Evolutionary conservation across 2,113 vertebrate species (phyloP), one percentile per base, ranked within the genome.

Genomic region (Danionella cerebrum): DNA sequence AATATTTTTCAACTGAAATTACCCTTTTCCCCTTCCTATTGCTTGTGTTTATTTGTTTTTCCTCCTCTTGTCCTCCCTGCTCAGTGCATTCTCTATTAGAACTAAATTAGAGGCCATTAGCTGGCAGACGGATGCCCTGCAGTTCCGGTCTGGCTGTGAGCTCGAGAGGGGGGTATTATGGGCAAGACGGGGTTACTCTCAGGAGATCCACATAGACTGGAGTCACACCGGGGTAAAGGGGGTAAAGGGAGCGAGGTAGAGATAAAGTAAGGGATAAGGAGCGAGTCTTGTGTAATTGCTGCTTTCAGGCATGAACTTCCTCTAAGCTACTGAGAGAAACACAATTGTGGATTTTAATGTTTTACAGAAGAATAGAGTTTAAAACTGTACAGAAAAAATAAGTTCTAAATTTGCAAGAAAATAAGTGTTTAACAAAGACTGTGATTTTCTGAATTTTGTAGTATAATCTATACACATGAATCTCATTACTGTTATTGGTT

Each of bases 1-100:
- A 80, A 88, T 88, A 86, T 88, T 86, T 87, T 85, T 82, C 3
- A 44, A 75, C 75, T 75, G 53, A 87, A 90, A 86, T 87, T 82
- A 84, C 69, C 78, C 82, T 76, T 85, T 88, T 87, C 87, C 85
- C 60, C 81, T 88, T 87, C 83, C 84, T 84, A 83, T 85, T 77
- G 77, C 81, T 85, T 84, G 77, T 84, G 84, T 85, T 81, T 76
- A 38, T 76, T 66, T 29, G 21, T 53, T 59, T 69, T 38, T 64
- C 48, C 65, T 65, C 71, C 24, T 53, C 65, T 71, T 59, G 60
- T 76, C 50, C 65, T 64, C 52, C 31, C 50, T 71, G 55, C 73
- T 70, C 64, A 65, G 70, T 76, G 72, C 75, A 72, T 84, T 86
- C 80, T 79, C 78, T 83, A 83, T 85, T 83, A 84, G 78, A 62